Evolutionary conservation across 35 echinoderm and acorn worm genomes (phyloP).

Genomic region (Lytechinus variegatus): DNA sequence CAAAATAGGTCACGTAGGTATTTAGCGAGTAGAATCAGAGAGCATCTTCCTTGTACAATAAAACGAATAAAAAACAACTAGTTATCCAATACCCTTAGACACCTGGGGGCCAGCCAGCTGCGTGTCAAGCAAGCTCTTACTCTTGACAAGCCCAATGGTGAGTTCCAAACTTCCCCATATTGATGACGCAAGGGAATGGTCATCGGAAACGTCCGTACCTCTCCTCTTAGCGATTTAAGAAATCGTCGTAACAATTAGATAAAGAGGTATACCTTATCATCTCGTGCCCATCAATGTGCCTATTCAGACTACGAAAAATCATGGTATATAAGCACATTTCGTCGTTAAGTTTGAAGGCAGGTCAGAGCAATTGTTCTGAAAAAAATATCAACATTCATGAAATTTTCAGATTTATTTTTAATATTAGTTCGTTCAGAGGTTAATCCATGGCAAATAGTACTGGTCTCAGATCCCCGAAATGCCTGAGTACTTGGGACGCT

Average conservation of each 20-base stretch:
- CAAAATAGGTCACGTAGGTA: too few species aligned
- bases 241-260: not conserved
- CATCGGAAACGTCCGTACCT: constrained; percentile 8
- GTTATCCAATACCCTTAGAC: not conserved
- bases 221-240: not conserved
- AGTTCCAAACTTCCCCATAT: not conserved
- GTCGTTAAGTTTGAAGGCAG: too few species aligned
- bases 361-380: too few species aligned
- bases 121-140: not conserved
- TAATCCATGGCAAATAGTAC: too few species aligned
- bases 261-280: not conserved
- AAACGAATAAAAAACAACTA: not conserved
- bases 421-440: too few species aligned
- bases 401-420: too few species aligned
- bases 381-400: too few species aligned
- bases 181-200: not conserved
- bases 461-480: too few species aligned
- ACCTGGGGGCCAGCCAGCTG: not conserved
- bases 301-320: not conserved
- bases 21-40: too few species aligned
- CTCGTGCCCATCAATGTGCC: not conserved
- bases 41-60: not conserved
- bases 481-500: too few species aligned
- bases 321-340: too few species aligned
- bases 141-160: not conserved